phyloP scores from a whole-genome alignment of 2,888 invertebrate genomes.

The Euplagia quadripunctaria region DNA sequence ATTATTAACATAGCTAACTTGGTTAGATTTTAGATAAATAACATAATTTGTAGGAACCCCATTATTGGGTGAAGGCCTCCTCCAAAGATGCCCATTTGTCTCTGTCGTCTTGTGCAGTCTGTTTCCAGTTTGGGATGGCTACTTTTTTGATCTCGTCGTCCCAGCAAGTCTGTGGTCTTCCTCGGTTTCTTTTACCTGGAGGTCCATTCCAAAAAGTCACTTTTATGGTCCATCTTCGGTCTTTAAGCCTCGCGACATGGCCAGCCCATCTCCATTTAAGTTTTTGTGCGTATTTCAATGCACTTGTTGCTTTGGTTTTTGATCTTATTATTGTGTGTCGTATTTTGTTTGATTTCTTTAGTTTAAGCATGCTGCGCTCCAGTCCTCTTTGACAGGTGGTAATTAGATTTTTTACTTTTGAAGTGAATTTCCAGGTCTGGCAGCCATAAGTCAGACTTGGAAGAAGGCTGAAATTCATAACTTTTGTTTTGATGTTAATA shows the following conservation, averaged over 20 bases:
- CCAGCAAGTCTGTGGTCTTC: background rate
- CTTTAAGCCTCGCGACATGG: slow-evolving; percentile 10
- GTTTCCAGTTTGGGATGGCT: background rate
- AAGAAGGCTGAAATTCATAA: slow-evolving; percentile 1
- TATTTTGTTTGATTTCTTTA: slow-evolving; percentile 4
- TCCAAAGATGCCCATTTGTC: slow-evolving; percentile 1
- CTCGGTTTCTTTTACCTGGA: background rate
- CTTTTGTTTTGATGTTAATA: slow-evolving; percentile 2
- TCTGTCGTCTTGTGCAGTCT: background rate
- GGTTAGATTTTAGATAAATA: slow-evolving; percentile 14
- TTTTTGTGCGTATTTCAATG: slow-evolving; percentile 9
- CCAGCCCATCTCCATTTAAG: slow-evolving; percentile 15
- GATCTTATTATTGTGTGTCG: slow-evolving; percentile 2
- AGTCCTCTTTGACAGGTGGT: slow-evolving; percentile 2
- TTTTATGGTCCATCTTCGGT: slow-evolving; percentile 5
- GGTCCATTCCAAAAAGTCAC: slow-evolving; percentile 1
- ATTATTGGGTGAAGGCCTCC: background rate
- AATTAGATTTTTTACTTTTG: slow-evolving; percentile 1
- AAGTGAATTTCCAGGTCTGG: slow-evolving; percentile 4
- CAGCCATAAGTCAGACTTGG: slow-evolving; percentile 5
- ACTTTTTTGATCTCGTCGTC: background rate
- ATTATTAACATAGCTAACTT: slow-evolving; percentile 8
- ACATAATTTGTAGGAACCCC: background rate
- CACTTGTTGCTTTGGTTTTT: slow-evolving; percentile 2
- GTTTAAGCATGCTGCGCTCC: slow-evolving; percentile 7